phyloP scores from a whole-genome alignment of 2,113 vertebrate species.

The Chlorodrepanis virens region DNA sequence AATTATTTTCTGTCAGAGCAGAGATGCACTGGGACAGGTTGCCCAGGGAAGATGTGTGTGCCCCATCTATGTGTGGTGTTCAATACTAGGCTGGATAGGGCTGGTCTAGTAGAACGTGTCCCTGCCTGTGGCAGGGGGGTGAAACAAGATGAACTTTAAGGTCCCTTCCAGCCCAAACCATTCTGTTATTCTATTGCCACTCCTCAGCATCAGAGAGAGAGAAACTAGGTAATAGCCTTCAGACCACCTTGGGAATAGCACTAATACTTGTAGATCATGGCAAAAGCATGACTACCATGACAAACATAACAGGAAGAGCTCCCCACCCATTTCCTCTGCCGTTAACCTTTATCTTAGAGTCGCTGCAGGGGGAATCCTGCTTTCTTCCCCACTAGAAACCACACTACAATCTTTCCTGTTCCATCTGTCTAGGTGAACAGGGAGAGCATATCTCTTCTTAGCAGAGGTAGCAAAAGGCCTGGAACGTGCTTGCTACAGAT shows the following conservation, averaged over 20 bases:
- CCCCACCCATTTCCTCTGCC: not conserved
- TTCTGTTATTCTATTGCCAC: not conserved
- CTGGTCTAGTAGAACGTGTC: not conserved
- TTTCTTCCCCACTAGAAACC: not conserved
- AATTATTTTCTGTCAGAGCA: not conserved
- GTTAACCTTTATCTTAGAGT: not conserved
- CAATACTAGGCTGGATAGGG: not conserved
- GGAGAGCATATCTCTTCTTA: not conserved
- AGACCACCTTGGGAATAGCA: not conserved
- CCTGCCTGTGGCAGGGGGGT: rapidly evolving
- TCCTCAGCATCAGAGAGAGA: not conserved
- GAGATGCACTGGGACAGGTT: not conserved
- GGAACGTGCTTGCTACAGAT: too few relatives aligned
- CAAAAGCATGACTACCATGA: not conserved
- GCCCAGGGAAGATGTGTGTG: not conserved
- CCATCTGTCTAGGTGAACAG: not conserved
- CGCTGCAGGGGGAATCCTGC: rapidly evolving
- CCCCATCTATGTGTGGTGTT: not conserved
- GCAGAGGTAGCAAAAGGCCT: not conserved
- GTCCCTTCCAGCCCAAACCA: not conserved
- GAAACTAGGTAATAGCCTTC: not conserved
- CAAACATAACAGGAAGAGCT: not conserved
- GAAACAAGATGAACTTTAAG: not conserved
- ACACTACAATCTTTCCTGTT: not conserved
- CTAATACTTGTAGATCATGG: not conserved